Base-by-base conservation (phyloP, 2,797 vertebrate species). In the Peromyscus melanophrys region DNA sequence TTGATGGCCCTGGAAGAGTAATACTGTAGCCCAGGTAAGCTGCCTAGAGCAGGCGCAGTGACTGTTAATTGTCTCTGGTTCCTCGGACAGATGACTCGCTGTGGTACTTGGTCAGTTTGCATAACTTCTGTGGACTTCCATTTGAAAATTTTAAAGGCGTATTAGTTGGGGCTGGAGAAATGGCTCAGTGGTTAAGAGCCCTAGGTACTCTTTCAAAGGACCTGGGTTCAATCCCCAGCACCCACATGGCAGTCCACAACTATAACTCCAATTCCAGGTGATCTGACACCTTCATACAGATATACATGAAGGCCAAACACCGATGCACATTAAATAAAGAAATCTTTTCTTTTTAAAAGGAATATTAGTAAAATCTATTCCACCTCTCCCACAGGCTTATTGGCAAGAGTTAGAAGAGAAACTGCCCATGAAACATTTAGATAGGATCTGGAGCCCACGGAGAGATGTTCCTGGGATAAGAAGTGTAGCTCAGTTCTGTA, bases 1-100 rank as follows among this genome's bases (percentile, higher is more conserved):
- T 8, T 27, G 49, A 57, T 27, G 55, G 71, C 91, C 29, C 29
- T 78, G 27, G 46, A 1, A 34, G 21, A 55, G 23, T 11, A 0
- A 11, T 2, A 8, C 3, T 1, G 4, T 0, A 65, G 75, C 34
- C 25, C 34, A 0, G n/a, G 37, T 31, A n/a, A 46, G 49, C 21
- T 0, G 13, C 21, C 90, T 43, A 63, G 65, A 29, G 49, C 8
- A 34, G 40, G 75, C 69, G 40, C 29, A n/a, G 55, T 0, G 6
- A 31, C 46, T 73, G 84, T 89, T 77, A 84, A 25, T 92, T 63
- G 17, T 46, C 34, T 89, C 69, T 78, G 49, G 46, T 55, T 86
- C 49, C 34, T 37, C 11, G 25, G 31, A n/a, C 46, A 40, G 76
- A 55, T 37, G 37, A 69, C 34, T 59, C 67, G 90, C 43, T 31